Evolutionary conservation across 2,888 invertebrate species (phyloP).

Genomic region (Cosmia pyralina): DNA sequence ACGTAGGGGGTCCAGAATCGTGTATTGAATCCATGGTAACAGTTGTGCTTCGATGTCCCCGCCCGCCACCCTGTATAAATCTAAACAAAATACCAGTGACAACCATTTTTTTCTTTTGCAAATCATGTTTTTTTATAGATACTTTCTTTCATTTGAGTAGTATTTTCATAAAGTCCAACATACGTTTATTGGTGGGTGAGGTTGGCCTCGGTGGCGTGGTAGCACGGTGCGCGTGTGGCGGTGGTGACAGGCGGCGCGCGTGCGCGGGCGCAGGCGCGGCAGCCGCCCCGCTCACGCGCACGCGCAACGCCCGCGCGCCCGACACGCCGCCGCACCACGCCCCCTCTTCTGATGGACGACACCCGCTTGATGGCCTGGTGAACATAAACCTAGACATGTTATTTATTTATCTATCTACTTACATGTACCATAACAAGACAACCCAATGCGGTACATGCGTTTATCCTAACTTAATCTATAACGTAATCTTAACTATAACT

Average conservation of each 20-base stretch:
- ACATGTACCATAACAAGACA: too few relatives aligned
- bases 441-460: too few relatives aligned
- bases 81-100: too few relatives aligned
- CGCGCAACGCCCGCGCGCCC: slow-evolving; percentile 82
- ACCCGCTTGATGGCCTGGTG: slow-evolving; percentile 84
- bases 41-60: too few relatives aligned
- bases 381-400: slow-evolving; percentile 2
- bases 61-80: too few relatives aligned
- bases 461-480: too few relatives aligned
- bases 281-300: slow-evolving; percentile 78
- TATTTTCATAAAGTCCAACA: background rate
- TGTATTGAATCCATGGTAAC: too few relatives aligned
- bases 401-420: too few relatives aligned
- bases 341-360: slow-evolving; percentile 81
- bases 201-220: slow-evolving; percentile 82
- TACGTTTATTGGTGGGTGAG: slow-evolving; percentile 77
- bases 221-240: slow-evolving; percentile 86
- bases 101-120: too few relatives aligned
- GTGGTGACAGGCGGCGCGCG: slow-evolving; percentile 84
- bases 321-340: slow-evolving; percentile 77
- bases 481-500: too few relatives aligned
- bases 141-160: background rate
- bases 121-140: too few relatives aligned
- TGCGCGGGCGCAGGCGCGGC: slow-evolving; percentile 80
- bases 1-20: too few relatives aligned